phyloP scores from a whole-genome alignment of 2,113 vertebrate species.

The Onychorhynchus coronatus region DNA sequence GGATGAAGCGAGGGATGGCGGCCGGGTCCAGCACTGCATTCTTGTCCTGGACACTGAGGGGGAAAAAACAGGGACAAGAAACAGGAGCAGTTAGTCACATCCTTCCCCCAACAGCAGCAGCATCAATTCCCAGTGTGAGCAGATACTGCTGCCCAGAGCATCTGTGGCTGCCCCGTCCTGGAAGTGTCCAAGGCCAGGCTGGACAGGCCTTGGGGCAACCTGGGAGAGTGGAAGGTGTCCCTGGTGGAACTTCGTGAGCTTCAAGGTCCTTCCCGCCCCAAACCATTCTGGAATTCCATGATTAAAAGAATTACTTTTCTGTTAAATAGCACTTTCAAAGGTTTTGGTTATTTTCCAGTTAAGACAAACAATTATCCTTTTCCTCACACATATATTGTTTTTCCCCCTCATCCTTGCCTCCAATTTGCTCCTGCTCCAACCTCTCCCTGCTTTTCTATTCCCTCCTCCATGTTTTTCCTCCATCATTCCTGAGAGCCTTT shows the following conservation, averaged over 20 bases:
- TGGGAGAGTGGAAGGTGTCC: not conserved
- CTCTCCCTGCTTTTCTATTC: not conserved
- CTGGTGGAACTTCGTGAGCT: not conserved
- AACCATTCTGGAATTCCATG: not conserved
- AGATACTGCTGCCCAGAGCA: fast-evolving
- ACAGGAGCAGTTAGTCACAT: not conserved
- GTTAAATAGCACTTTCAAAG: not conserved
- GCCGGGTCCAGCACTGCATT: constrained; percentile 60
- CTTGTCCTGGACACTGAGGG: constrained; percentile 83
- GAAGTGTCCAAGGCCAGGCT: not conserved
- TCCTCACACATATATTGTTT: not conserved
- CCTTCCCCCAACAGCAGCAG: not conserved
- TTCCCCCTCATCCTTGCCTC: not conserved
- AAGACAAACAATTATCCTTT: not conserved
- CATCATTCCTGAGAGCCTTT: not conserved
- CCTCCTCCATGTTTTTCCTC: not conserved
- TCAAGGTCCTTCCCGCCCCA: not conserved
- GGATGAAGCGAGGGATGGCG: constrained; percentile 78
- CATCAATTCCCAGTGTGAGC: not conserved
- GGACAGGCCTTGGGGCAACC: not conserved
- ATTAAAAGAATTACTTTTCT: not conserved
- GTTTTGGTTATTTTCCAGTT: not conserved
- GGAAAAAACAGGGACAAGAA: not conserved
- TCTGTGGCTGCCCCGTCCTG: not conserved
- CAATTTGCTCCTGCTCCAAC: not conserved